Conservation (phyloP, 2,888 invertebrate species). For the Penaeus monodon region DNA sequence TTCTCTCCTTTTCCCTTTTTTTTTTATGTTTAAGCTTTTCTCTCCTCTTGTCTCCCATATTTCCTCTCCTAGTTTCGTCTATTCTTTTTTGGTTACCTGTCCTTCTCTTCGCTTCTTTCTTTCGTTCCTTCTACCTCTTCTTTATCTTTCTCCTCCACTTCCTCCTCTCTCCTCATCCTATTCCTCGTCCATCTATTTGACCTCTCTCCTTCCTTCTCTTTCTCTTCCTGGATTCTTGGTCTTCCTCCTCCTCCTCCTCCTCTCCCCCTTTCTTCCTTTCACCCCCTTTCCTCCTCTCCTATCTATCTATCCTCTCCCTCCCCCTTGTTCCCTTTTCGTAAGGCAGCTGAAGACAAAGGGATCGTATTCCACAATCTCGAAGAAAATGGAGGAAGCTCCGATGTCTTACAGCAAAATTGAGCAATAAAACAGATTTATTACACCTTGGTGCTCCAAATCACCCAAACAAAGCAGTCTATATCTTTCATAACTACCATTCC, state of each 20-base stretch:
- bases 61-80: neutral
- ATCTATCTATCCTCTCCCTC: neutral
- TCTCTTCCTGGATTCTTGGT: too few relatives aligned
- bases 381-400: slow-evolving; percentile 52
- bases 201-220: neutral
- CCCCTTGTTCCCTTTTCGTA: neutral
- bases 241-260: neutral
- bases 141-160: neutral
- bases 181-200: neutral
- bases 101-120: neutral
- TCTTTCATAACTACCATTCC: slow-evolving; percentile 29
- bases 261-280: neutral
- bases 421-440: slow-evolving; percentile 58
- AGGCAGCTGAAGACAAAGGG: slow-evolving; percentile 36
- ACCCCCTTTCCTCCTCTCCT: neutral
- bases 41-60: neutral
- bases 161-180: neutral
- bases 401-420: slow-evolving; percentile 55
- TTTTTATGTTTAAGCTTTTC: too few relatives aligned
- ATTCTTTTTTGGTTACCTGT: neutral
- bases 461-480: slow-evolving; percentile 50
- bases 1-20: too few relatives aligned
- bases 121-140: neutral
- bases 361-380: slow-evolving; percentile 46
- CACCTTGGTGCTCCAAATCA: slow-evolving; percentile 48